These are phyloP conservation scores for Eristalis intricaria DNA, from an alignment of 2,888 invertebrate genomes.

Conservation along the genomic window DNA sequence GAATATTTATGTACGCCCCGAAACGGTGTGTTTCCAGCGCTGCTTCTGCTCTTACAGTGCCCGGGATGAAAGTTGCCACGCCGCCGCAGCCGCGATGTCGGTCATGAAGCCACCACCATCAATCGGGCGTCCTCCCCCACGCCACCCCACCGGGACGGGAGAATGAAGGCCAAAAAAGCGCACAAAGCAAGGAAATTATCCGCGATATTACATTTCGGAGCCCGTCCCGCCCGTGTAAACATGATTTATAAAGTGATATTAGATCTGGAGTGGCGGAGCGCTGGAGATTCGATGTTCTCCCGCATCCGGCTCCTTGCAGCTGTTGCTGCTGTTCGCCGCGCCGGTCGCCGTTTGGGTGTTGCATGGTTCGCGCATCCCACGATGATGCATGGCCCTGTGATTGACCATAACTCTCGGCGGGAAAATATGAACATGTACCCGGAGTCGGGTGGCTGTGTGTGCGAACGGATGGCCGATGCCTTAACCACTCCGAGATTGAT, in stretches of 20 bases:
- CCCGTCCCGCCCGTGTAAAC: conserved; percentile 60
- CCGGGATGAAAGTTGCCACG: conserved; percentile 52
- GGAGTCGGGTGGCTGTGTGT: neutral
- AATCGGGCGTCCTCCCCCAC: conserved; percentile 21
- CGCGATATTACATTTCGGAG: conserved; percentile 68
- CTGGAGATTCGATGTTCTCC: conserved; percentile 54
- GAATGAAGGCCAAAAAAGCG: neutral
- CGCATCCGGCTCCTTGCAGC: conserved; percentile 48
- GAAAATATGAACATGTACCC: conserved; percentile 59
- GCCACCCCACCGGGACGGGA: neutral
- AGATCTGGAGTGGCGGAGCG: conserved; percentile 68
- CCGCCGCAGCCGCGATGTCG: conserved; percentile 47
- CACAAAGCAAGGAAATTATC: conserved; percentile 57
- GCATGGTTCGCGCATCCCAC: conserved; percentile 50
- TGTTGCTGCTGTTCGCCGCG: conserved; percentile 38
- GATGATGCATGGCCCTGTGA: conserved; percentile 69
- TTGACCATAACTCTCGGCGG: conserved; percentile 68
- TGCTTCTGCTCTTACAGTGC: conserved; percentile 26
- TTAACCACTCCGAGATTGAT: conserved; percentile 58
- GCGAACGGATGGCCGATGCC: conserved; percentile 36
- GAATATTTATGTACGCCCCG: conserved; percentile 61
- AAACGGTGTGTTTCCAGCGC: conserved; percentile 52
- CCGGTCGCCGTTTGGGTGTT: conserved; percentile 46
- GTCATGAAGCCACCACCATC: conserved; percentile 66
- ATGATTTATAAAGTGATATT: conserved; percentile 72